These are phyloP conservation scores for Rhabditoides inermis DNA, from an alignment of 2,888 invertebrate species.

Conservation along the genomic window DNA sequence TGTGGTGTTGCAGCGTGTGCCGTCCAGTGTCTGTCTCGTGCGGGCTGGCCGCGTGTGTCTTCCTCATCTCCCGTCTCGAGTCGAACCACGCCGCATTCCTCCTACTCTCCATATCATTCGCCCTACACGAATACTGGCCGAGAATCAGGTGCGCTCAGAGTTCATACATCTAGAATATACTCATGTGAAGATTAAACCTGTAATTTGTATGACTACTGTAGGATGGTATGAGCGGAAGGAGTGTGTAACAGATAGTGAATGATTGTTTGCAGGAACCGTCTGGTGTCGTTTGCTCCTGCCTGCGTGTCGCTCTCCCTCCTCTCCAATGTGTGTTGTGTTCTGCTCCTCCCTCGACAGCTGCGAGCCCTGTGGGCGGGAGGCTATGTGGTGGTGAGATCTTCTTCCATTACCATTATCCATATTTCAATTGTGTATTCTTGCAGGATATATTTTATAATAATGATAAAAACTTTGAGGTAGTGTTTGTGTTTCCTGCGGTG, in stretches of 20 bases:
- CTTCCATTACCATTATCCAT: conserved; percentile 10
- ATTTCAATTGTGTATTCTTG: conserved; percentile 42
- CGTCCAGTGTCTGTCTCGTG: conserved; percentile 85
- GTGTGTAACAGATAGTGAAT: background rate
- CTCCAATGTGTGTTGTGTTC: conserved; percentile 31
- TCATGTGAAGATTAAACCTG: background rate
- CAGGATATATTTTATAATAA: no score
- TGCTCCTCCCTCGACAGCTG: no score
- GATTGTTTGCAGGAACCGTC: conserved; percentile 9
- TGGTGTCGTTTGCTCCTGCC: conserved; percentile 30
- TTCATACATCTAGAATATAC: no score
- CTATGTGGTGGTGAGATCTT: no score
- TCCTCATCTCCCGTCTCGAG: conserved; percentile 80
- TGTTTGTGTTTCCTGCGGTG: conserved; percentile 55
- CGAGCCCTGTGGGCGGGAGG: no score
- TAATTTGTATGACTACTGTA: background rate
- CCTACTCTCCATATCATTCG: conserved; percentile 76
- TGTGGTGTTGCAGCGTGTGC: conserved; percentile 65
- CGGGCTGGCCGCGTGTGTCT: conserved; percentile 86
- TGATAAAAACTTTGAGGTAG: no score
- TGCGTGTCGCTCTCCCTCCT: conserved; percentile 30
- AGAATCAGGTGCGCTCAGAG: conserved; percentile 14
- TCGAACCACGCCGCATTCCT: conserved; percentile 80
- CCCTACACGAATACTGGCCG: conserved; percentile 54
- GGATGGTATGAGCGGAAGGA: background rate